A percentile compares a stretch with the other conserved stretches of the same genome.
These are phyloP conservation scores for Drosophila birchii DNA, from an alignment of 2,888 invertebrate species.

Conservation along the genomic window DNA sequence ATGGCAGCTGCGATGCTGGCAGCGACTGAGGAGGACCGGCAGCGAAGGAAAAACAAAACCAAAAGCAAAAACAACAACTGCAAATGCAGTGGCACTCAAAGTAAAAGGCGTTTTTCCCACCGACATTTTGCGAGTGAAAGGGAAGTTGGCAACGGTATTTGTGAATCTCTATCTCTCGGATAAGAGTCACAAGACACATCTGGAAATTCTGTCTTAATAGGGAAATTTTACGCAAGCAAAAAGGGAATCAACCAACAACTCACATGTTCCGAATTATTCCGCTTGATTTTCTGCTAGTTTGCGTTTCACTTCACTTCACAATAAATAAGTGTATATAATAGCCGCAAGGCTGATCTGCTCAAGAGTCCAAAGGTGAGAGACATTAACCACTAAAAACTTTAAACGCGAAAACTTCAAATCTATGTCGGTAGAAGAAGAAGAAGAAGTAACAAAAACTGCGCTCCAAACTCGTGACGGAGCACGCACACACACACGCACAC, in stretches of 20 bases:
- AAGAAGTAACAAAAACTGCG: constrained; percentile 50
- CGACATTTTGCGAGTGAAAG: constrained; percentile 63
- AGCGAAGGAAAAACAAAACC: constrained; percentile 20
- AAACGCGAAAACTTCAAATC: constrained; percentile 60
- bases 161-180: constrained; percentile 10
- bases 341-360: constrained; percentile 56
- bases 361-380: constrained; percentile 69
- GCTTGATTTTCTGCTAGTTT: constrained; percentile 31
- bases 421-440: constrained; percentile 35
- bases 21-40: constrained; percentile 18
- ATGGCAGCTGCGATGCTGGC: constrained; percentile 41
- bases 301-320: constrained; percentile 66
- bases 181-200: constrained; percentile 13
- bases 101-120: constrained; percentile 74
- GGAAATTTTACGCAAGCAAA: constrained; percentile 46
- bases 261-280: constrained; percentile 52
- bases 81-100: constrained; percentile 37
- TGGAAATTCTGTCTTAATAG: constrained; percentile 40
- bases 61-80: constrained; percentile 7
- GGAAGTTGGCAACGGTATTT: constrained; percentile 47
- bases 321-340: constrained; percentile 27
- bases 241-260: constrained; percentile 51
- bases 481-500: constrained; percentile 43
- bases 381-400: constrained; percentile 53
- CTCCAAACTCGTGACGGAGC: constrained; percentile 73